Evolutionary conservation across 2,888 invertebrate species (phyloP), one percentile per base, ranked within the genome.

Genomic region (Rhimphoctona megacephalus): DNA sequence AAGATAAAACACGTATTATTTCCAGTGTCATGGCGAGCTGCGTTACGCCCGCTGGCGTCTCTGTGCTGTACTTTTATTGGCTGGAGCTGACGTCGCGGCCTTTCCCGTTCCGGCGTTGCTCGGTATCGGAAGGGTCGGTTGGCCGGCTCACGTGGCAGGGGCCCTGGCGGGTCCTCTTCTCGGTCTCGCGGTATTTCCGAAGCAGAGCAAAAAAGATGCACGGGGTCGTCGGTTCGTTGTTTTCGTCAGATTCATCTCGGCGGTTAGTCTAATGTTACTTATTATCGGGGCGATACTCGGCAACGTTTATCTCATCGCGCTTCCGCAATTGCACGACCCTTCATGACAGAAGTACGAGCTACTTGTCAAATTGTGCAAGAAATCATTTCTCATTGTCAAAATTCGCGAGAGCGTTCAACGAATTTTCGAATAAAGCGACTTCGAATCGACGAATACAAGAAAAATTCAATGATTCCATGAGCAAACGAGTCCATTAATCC

Each of bases 141-240:
- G 97, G 96, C 96, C 96, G 0, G 97, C 97, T 7, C 97, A 97
- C 92, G 94, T 95, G 22, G 95, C 96, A 8, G 97, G 97, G 6
- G 97, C 97, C 4, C 92, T 96, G 0, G 95, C 96, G 0, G 97
- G 97, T 0, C 94, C 96, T 1, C 94, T 97, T 8, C 91, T 97
- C 4, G 97, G 96, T 8, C 95, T 96, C 82, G 93, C 96, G 17
- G 93, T 96, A 14, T 96, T 94, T 81, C 94, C 94, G 0, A 93
- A 92, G 25, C 94, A 94, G 79, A 94, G 94, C 89, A 94, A 94
- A 89, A 94, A 93, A 86, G 94, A 94, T 89, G 90, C 93, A 22
- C 89, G 92, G 9, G 94, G 93, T n/a, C 90, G 93, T 4, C 90
- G 92, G 80, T 94, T 94, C 90, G 93, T 94, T 5, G 92, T 92